These are phyloP conservation scores for Drosophila burlai DNA, from an alignment of 1,140 invertebrate species.

Conservation along the genomic window DNA sequence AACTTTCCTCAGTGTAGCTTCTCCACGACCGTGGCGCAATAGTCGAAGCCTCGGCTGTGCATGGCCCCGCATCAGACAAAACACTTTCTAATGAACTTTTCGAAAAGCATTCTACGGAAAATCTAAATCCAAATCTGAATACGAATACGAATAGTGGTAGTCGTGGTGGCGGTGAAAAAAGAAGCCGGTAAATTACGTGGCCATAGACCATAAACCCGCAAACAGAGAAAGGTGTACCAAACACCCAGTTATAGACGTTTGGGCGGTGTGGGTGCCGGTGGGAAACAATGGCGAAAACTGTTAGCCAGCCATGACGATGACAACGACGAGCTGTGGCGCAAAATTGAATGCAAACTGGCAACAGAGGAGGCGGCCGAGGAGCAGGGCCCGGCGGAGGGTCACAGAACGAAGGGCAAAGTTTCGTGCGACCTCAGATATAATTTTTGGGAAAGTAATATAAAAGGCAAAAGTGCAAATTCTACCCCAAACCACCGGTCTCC, in stretches of 20 bases:
- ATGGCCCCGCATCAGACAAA: conserved; percentile 63
- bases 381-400: background rate
- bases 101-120: conserved; percentile 66
- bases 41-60: conserved; percentile 45
- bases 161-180: conserved; percentile 36
- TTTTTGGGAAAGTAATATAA: conserved; percentile 55
- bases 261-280: background rate
- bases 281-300: conserved; percentile 75
- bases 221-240: conserved; percentile 33
- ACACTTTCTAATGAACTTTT: conserved; percentile 82
- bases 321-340: conserved; percentile 35
- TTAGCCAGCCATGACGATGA: conserved; percentile 75
- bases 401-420: conserved; percentile 52
- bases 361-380: background rate
- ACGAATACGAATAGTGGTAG: conserved; percentile 30
- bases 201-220: conserved; percentile 73
- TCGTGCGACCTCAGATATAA: conserved; percentile 47
- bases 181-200: conserved; percentile 75
- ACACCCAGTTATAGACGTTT: conserved; percentile 24
- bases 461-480: conserved; percentile 54
- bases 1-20: conserved; percentile 20
- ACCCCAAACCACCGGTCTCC: background rate
- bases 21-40: conserved; percentile 48
- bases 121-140: conserved; percentile 71
- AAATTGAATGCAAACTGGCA: conserved; percentile 66